A percentile compares a stretch with the other conserved stretches of the same genome.
Conservation (phyloP, 2,113 vertebrate genomes). For the Heterocephalus glaber region DNA sequence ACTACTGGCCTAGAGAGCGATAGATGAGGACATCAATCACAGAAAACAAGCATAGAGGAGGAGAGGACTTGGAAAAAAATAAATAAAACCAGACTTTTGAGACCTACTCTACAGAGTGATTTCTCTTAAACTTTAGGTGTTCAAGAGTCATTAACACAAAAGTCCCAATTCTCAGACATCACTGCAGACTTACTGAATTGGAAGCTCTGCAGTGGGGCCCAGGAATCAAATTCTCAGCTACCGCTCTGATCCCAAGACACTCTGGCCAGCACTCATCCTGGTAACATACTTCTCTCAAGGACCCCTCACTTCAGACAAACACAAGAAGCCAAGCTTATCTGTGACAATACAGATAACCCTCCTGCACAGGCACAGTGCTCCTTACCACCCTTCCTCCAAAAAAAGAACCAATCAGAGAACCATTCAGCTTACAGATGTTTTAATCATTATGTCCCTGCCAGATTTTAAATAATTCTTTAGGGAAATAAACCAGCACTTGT, state of each 20-base stretch:
- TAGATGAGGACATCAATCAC: background rate
- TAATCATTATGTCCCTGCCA: background rate
- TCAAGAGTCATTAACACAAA: background rate
- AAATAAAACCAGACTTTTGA: background rate
- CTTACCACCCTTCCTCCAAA: background rate
- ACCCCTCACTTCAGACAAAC: background rate
- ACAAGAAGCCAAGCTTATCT: background rate
- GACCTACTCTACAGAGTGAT: background rate
- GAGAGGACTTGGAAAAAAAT: background rate
- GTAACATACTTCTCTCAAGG: background rate
- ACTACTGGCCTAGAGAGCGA: background rate
- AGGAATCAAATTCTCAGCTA: background rate
- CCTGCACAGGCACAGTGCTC: background rate
- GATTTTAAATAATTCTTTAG: conserved; percentile 11
- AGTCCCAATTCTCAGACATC: background rate
- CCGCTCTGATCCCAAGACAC: background rate
- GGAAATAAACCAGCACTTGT: background rate
- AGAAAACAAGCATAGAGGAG: background rate
- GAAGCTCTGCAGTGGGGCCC: background rate
- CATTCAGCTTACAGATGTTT: background rate
- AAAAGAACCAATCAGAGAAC: background rate
- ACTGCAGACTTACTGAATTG: background rate
- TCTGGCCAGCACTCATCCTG: background rate
- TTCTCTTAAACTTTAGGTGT: background rate
- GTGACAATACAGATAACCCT: background rate